phyloP scores from a whole-genome alignment of 1,140 invertebrate species.

The Lysiphlebus fabarum region DNA sequence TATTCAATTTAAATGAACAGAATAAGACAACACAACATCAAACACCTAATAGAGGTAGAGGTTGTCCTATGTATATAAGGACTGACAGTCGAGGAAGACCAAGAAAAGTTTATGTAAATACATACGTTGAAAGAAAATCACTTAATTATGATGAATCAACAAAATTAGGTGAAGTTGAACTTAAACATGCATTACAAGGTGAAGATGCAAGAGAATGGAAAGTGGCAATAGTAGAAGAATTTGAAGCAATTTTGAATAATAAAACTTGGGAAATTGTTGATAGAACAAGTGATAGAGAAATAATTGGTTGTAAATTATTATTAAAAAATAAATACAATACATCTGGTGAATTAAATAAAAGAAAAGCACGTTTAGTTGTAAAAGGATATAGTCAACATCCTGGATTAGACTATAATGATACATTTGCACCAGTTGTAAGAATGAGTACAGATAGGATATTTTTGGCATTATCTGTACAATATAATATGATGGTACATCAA shows the following conservation, averaged over 20 bases:
- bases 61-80: not conserved
- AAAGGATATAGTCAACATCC: conserved; percentile 41
- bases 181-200: not conserved
- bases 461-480: conserved; percentile 35
- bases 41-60: not conserved
- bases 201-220: not conserved
- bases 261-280: conserved; percentile 10
- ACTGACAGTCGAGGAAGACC: conserved; percentile 10
- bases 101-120: not conserved
- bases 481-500: conserved; percentile 31
- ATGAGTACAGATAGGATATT: conserved; percentile 39
- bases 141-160: not conserved
- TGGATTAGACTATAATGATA: conserved; percentile 46
- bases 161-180: not conserved
- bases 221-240: conserved; percentile 14
- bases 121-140: not conserved
- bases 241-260: not conserved
- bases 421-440: conserved; percentile 39
- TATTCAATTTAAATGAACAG: too few species aligned
- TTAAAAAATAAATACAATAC: conserved; percentile 36
- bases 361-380: conserved; percentile 46
- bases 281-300: conserved; percentile 21
- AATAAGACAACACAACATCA: too few species aligned
- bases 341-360: conserved; percentile 29
- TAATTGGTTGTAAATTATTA: conserved; percentile 41